Conservation (phyloP, 2,797 vertebrate species). For the Eremophila alpestris region DNA sequence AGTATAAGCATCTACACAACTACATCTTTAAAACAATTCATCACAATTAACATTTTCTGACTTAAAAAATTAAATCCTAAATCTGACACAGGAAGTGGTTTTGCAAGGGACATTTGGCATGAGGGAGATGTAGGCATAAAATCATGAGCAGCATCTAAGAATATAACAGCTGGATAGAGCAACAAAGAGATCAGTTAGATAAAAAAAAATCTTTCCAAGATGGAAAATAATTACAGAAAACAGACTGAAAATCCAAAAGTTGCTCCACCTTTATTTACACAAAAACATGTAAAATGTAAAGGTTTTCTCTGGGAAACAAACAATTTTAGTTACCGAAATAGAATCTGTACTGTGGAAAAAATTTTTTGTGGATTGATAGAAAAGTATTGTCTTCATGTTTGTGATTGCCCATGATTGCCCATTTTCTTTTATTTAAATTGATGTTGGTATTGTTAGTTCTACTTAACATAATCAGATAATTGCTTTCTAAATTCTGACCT, state of each 20-base stretch:
- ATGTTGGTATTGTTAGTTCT: not conserved
- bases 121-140: not conserved
- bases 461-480: not conserved
- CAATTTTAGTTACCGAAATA: not conserved
- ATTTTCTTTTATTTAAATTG: not conserved
- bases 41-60: not conserved
- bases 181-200: not conserved
- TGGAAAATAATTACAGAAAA: not conserved
- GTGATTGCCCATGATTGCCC: not conserved
- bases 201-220: not conserved
- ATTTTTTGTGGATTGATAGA: accelerated
- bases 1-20: not conserved
- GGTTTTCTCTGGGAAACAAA: not conserved
- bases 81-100: not conserved
- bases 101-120: not conserved
- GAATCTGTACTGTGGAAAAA: not conserved
- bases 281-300: not conserved
- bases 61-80: not conserved
- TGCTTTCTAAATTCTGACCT: not conserved
- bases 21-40: not conserved
- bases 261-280: not conserved
- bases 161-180: not conserved
- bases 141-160: not conserved
- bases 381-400: not conserved
- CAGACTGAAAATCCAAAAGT: not conserved